Conservation (phyloP, 2,113 vertebrate genomes). For the Stigmatopora nigra region DNA sequence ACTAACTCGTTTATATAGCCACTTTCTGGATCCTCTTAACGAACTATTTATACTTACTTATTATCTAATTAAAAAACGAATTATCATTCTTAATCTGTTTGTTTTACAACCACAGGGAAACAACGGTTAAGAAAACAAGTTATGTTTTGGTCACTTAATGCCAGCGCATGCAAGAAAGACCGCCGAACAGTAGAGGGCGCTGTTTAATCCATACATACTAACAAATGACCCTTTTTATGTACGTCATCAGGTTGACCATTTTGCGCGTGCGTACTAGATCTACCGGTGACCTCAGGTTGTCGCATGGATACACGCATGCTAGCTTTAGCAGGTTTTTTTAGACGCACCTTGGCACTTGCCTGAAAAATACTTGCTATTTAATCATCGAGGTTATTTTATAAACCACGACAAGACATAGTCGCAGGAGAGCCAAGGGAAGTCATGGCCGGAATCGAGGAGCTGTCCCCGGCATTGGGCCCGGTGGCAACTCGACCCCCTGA, state of each 20-base stretch:
- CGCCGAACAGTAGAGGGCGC: constrained; percentile 43
- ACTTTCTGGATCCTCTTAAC: too few relatives aligned
- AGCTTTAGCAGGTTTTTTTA: constrained; percentile 4
- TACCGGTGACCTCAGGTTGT: constrained; percentile 64
- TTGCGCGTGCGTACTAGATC: constrained; percentile 41
- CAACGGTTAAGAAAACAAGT: not conserved
- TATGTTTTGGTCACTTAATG: constrained; percentile 4
- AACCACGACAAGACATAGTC: not conserved
- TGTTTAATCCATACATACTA: fast-evolving
- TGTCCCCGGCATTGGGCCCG: constrained; percentile 66
- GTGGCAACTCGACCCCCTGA: constrained; percentile 62
- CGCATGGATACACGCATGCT: constrained; percentile 14
- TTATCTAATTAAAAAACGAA: too few relatives aligned
- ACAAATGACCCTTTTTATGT: constrained; percentile 23
- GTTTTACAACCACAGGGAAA: too few relatives aligned
- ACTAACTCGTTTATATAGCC: too few relatives aligned
- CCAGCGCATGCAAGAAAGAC: constrained; percentile 19
- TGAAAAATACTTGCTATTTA: not conserved
- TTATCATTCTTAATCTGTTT: too few relatives aligned
- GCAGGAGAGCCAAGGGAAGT: constrained; percentile 5
- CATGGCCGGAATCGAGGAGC: constrained; percentile 66
- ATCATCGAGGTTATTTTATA: not conserved
- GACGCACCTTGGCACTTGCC: not conserved
- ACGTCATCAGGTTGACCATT: constrained; percentile 32
- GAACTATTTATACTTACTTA: too few relatives aligned